A percentile compares a stretch with the other conserved stretches of the same genome.
phyloP scores from a whole-genome alignment of 2,113 vertebrate species.

The Lamprotornis superbus region DNA sequence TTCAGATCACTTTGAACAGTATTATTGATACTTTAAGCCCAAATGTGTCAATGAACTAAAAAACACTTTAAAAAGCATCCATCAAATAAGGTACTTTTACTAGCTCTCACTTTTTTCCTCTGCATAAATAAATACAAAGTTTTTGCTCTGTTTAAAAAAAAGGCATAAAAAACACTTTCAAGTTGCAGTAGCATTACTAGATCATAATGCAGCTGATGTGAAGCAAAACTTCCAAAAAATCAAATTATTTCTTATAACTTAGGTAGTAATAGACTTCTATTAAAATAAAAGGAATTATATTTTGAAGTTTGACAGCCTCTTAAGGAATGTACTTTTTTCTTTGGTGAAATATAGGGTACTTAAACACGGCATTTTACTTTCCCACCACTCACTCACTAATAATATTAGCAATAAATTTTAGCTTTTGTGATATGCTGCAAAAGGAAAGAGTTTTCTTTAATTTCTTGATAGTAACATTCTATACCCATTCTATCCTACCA shows the following conservation, averaged over 20 bases:
- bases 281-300: background rate
- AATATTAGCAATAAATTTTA: background rate
- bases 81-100: background rate
- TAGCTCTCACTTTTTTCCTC: background rate
- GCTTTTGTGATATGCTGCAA: background rate
- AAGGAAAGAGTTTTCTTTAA: background rate
- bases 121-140: background rate
- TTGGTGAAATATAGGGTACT: background rate
- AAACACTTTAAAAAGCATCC: background rate
- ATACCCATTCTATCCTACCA: constrained; percentile 82
- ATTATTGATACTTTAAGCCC: background rate
- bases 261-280: background rate
- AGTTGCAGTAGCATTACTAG: background rate
- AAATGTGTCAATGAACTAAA: background rate
- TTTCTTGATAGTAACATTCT: constrained; percentile 11
- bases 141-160: background rate
- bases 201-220: background rate
- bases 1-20: background rate
- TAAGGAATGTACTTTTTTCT: background rate
- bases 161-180: background rate
- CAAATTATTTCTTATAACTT: background rate
- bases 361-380: background rate
- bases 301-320: background rate
- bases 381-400: background rate
- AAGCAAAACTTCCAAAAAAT: background rate